Evolutionary conservation across 2,113 vertebrate species (phyloP), one percentile per base, ranked within the genome.

Genomic region (Odobenus rosmarus): DNA sequence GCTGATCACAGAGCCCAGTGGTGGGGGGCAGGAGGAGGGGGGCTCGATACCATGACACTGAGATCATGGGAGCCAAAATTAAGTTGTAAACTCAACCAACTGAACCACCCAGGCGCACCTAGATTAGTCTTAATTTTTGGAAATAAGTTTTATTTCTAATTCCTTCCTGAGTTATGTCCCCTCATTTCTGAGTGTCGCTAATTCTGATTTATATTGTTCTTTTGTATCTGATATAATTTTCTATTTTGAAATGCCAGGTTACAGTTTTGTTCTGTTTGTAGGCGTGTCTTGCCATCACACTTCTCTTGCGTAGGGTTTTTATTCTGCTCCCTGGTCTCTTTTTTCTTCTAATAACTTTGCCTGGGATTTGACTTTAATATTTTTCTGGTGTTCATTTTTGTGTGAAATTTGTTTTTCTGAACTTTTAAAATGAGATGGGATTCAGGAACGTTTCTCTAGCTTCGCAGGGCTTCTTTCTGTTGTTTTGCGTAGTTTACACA

Each of bases 261-360:
- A 42, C 74, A n/a, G 33, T 71, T 67, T 36, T 31, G 16, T 39
- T 39, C 23, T 28, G 28, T 28, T 36, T 57, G 31, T 57, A 28
- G 55, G 21, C 8, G 3, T 10, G 4, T 19, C 53, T 61, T 53
- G 33, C 42, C 26, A 4, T 21, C 51, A 24, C 0, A 2, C n/a
- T 81, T 92, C 81, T 39, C 42, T 12, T 15, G 15, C 18, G 42
- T 12, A 6, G 62, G 51, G 11, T 79, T 87, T 55, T 72, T 64
- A 46, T 46, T 74, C 46, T 21, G 28, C 9, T 62, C 23, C 28
- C n/a, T 62, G 33, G 55, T 14, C 21, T 88, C 21, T 71, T 81
- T 92, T 82, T 87, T 81, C 15, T 80, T 15, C 24, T 23, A 64
- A 53, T 92, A 81, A 74, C 42, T 81, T 53, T 49, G 23, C 7